phyloP scores from a whole-genome alignment of 2,888 invertebrate genomes.

The Drosophila neotestacea region DNA sequence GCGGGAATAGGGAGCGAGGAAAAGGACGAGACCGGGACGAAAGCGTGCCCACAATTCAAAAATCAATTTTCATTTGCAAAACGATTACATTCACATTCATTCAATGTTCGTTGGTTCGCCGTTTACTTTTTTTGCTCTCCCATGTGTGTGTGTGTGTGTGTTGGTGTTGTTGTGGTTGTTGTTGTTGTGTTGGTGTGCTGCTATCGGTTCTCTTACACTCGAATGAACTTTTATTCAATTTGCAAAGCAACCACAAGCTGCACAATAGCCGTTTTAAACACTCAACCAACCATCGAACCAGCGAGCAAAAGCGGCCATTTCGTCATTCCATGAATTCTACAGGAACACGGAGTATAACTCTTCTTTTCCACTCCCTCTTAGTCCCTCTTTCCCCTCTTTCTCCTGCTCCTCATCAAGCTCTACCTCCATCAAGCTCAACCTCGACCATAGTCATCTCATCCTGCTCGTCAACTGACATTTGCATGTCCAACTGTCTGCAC shows the following conservation, averaged over 20 bases:
- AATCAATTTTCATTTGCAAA: slow-evolving; percentile 83
- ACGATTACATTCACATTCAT: slow-evolving; percentile 82
- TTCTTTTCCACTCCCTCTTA: neutral
- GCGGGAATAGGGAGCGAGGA: neutral
- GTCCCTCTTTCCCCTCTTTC: neutral
- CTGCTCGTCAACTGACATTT: slow-evolving; percentile 67
- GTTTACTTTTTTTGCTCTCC: slow-evolving; percentile 26
- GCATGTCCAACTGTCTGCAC: slow-evolving; percentile 73
- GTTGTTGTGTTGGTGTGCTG: slow-evolving; percentile 44
- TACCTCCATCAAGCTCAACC: slow-evolving; percentile 5
- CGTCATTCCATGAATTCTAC: slow-evolving; percentile 59
- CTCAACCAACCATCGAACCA: slow-evolving; percentile 66
- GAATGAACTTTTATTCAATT: slow-evolving; percentile 83
- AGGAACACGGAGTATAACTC: slow-evolving; percentile 13
- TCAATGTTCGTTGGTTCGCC: slow-evolving; percentile 77
- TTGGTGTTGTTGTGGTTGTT: slow-evolving; percentile 27
- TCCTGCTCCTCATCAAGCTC: slow-evolving; percentile 16
- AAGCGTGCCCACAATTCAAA: slow-evolving; percentile 73
- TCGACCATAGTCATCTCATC: slow-evolving; percentile 6
- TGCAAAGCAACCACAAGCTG: slow-evolving; percentile 82
- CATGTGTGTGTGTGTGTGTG: slow-evolving; percentile 37
- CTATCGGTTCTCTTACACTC: slow-evolving; percentile 82
- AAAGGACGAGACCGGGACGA: slow-evolving; percentile 11
- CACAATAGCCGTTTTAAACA: slow-evolving; percentile 80
- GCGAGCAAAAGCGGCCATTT: slow-evolving; percentile 67